Evolutionary conservation across 2,888 invertebrate species (phyloP), one percentile per base, ranked within the genome.

Genomic region (Furcula furcula): DNA sequence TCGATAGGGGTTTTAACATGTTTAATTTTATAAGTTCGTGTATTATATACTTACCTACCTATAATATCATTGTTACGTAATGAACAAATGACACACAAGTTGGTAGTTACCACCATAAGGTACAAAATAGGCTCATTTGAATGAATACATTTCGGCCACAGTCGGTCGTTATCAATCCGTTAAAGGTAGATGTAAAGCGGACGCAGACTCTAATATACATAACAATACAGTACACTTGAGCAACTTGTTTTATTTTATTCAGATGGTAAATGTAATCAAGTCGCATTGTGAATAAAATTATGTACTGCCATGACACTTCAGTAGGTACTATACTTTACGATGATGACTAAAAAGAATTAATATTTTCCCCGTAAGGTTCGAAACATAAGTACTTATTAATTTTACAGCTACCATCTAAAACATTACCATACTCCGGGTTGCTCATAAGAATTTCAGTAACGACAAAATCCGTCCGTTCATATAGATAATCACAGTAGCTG

Each of bases 191-290:
- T 29, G 33, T 30, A 14, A 29, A 34, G 29, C 38, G 29, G 37
- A 42, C 40, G 9, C 2, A 46, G 43, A 45, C 48, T 39, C 52
- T 59, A 59, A 65, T 56, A 57, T 63, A 43, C 67, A 69, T 71
- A 51, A 64, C 54, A 73, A 70, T 67, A 68, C 46, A 57, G 63
- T 62, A 55, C 65, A 72, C 64, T 73, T 66, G 65, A 65, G 61
- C 49, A 51, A 40, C 51, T 47, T 41, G 62, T 56, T 69, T 65
- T 53, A 68, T 62, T 65, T 65, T 68, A 69, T 67, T 71, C 58
- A 57, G 55, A 67, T 65, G n/a, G n/a, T n/a, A n/a, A n/a, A n/a
- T n/a, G 52, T 59, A 67, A 73, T 72, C 63, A 66, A 59, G 61
- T 58, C 47, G 46, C 52, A 68, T 69, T 71, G 69, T 69, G 44